Base-by-base conservation (phyloP, 2,888 invertebrate species). In the Phortica magna region DNA sequence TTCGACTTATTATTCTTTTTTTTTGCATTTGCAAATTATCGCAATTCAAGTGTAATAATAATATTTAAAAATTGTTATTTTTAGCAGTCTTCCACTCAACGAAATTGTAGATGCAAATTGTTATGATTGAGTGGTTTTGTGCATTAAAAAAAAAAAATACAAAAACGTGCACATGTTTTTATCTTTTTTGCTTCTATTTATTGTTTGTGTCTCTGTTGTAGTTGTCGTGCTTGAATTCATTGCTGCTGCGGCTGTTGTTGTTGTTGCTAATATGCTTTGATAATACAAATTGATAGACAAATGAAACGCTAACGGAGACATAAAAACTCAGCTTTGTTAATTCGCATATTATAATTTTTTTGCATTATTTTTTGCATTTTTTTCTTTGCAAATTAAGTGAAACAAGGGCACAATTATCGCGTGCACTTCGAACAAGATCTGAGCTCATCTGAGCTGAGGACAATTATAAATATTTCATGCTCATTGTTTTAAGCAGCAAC, bases 371-470 rank as follows among this genome's bases (percentile, higher is more conserved):
- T 42, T 22, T 75, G 39, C 3, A 14, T 7, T 7, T 74, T 71
- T 31, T 59, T 77, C 78, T 76, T 77, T 79, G 84, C 87, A 81
- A 87, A 85, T 87, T 85, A 88, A 76, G 70, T 78, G 74, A 87
- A 77, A 79, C 79, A 85, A 79, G 86, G 83, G 85, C 83, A 78
- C 43, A 67, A 88, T 88, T 84, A 87, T 83, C 73, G 78, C 80
- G 22, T 73, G 59, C 67, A 82, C 82, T 78, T 74, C 65, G 59
- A 80, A 61, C 6, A 55, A 76, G 7, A 55, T 14, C n/a, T 55
- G 7, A 55, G n/a, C 9, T 61, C 61, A 48, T 19, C 22, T 61
- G 9, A 61, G 61, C 19, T 61, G 22, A 61, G 61, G 61, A 61
- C 61, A 61, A 61, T 48, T 48, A 48, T 12, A 14, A 19, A 9